These are phyloP conservation scores for Callaeas wilsoni DNA, from an alignment of 2,113 vertebrate species.

Conservation along the genomic window DNA sequence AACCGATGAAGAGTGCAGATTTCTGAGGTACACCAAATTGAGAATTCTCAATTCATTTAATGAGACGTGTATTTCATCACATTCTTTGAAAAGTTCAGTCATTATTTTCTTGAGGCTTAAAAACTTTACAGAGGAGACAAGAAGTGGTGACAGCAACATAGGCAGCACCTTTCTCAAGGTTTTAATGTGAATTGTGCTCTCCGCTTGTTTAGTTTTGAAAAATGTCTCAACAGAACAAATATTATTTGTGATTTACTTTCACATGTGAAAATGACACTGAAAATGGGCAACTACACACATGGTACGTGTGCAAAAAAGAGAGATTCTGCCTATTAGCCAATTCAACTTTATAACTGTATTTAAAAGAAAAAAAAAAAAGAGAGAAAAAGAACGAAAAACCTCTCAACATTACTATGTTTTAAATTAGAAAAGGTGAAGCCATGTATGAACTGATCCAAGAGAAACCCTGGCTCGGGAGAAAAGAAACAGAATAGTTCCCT, in stretches of 20 bases:
- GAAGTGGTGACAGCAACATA: neutral
- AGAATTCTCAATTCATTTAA: neutral
- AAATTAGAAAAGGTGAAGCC: neutral
- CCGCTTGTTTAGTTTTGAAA: neutral
- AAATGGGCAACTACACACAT: neutral
- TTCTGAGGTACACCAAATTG: neutral
- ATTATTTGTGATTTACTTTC: neutral
- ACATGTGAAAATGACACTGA: neutral
- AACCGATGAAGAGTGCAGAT: neutral
- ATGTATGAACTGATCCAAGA: neutral
- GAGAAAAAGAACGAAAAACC: rapidly evolving
- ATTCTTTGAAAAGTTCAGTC: neutral
- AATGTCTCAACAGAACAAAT: neutral
- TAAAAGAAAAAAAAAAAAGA: neutral
- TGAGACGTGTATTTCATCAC: neutral
- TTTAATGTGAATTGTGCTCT: neutral
- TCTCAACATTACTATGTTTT: neutral
- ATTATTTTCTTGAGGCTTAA: neutral
- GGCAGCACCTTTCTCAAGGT: neutral
- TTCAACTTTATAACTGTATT: neutral
- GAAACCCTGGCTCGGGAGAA: neutral
- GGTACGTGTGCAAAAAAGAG: neutral
- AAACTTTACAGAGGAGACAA: neutral
- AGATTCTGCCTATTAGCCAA: neutral
- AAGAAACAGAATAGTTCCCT: neutral